Evolutionary conservation across 1,140 invertebrate species (phyloP), one percentile per base, ranked within the genome.

Genomic region (Metopolophium dirhodum): DNA sequence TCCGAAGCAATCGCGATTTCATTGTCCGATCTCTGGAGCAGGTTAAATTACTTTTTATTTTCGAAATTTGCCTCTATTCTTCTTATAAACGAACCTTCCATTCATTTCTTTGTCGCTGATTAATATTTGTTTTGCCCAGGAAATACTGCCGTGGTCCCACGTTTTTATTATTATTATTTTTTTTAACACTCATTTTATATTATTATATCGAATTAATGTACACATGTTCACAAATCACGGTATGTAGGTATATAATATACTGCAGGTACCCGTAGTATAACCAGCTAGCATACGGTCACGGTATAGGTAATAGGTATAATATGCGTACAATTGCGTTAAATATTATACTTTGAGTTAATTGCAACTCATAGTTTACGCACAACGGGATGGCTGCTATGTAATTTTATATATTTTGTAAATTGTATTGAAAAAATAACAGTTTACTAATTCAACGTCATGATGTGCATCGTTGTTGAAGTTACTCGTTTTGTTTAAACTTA

Each of bases 1-100:
- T 93, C 91, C 91, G 91, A 54, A 93, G 82, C 91, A 86, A 93
- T 93, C 49, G 91, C 91, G 77, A 93, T 93, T 93, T 93, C 91
- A 93, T 93, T 93, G 91, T 93, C 91, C 91, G 91, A 85, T 85
- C 35, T 54, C 49, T 82, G 77, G n/a, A 20, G 35, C 77, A 86
- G 91, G 91, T 93, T 86, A 93, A 93, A 93, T 93, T 93, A 93
- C 91, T 85, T 54, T 54, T 41, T 93, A 57, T 93, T 93, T 93
- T 54, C 45, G 49, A 93, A 93, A 86, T 93, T 86, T 86, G 82
- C 35, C 82, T 83, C 91, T 92, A 92, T 92, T 92, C 91, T 37
- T 91, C 61, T 54, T 41, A 54, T 54, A 92, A 85, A 85, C 82
- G 91, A 93, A 93, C 91, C 77, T 85, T 86, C 37, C 91, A 86